Percentiles rank a stretch among this genome's conserved stretches.
phyloP scores from a whole-genome alignment of 2,113 vertebrate species.

The Galeopterus variegatus region DNA sequence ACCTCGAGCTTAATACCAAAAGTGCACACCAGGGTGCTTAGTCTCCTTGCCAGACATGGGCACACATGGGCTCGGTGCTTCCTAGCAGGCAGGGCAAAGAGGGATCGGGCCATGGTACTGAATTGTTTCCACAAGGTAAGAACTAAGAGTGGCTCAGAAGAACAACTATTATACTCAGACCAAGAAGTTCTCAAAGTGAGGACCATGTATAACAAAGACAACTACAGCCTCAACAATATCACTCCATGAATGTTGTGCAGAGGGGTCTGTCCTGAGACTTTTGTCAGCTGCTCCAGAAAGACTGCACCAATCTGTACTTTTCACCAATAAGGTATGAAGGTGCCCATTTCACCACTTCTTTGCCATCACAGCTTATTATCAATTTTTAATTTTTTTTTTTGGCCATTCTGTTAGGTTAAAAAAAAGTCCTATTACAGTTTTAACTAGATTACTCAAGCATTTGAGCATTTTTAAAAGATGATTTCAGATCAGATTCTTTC shows the following conservation, averaged over 20 bases:
- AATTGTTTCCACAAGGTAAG: background rate
- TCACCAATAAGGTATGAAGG: fast-evolving
- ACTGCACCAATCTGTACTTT: fast-evolving
- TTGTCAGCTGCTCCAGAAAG: background rate
- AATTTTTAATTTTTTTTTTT: background rate
- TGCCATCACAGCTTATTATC: background rate
- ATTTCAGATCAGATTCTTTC: background rate
- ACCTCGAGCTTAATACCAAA: fast-evolving
- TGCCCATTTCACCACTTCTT: background rate
- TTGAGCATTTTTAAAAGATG: background rate
- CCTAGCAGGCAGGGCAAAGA: slow-evolving; percentile 1
- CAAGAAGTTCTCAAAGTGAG: background rate
- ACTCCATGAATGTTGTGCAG: background rate
- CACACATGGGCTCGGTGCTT: background rate
- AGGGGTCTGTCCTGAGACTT: background rate
- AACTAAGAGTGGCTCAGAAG: background rate
- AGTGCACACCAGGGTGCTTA: background rate
- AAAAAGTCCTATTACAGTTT: background rate
- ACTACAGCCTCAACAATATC: fast-evolving
- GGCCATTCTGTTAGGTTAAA: background rate
- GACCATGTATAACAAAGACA: background rate
- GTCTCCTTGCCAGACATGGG: background rate
- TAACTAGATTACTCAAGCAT: background rate
- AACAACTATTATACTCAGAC: background rate
- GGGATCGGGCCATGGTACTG: background rate